A percentile compares a stretch with the other conserved stretches of the same genome.
These are phyloP conservation scores for Syngnathus floridae DNA, from an alignment of 2,113 vertebrate species.

Conservation along the genomic window DNA sequence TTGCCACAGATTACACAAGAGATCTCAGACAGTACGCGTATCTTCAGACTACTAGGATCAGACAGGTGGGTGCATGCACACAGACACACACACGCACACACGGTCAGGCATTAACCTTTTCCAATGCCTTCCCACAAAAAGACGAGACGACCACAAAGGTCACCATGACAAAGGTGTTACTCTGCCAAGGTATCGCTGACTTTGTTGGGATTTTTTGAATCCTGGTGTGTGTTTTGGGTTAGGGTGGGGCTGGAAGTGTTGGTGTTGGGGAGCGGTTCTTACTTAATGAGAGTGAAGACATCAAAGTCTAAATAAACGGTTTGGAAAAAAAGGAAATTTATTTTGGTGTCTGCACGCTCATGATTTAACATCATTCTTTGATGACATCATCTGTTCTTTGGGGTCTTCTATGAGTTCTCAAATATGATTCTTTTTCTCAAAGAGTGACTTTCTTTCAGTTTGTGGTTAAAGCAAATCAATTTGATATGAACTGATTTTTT, in stretches of 20 bases:
- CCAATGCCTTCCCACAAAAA: conserved; percentile 52
- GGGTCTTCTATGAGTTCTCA: neutral
- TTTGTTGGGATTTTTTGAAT: conserved; percentile 30
- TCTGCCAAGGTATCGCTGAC: conserved; percentile 50
- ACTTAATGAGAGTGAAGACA: conserved; percentile 7
- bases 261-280: neutral
- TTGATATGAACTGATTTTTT: too few relatives aligned
- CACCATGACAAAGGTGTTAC: conserved; percentile 41
- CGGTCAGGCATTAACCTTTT: conserved; percentile 42
- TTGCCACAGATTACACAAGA: conserved; percentile 89
- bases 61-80: conserved; percentile 79
- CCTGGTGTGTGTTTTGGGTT: neutral
- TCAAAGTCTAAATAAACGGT: conserved; percentile 8
- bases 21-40: conserved; percentile 95
- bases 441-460: too few relatives aligned
- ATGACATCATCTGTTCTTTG: neutral
- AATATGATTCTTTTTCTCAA: too few relatives aligned
- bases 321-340: neutral
- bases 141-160: conserved; percentile 45
- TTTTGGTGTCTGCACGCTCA: conserved; percentile 20
- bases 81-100: neutral
- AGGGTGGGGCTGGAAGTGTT: neutral
- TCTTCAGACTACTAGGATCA: conserved; percentile 95
- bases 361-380: neutral
- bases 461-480: neutral